Evolutionary conservation across 2,113 vertebrate species (phyloP).

Genomic region (Psilopogon haemacephalus): DNA sequence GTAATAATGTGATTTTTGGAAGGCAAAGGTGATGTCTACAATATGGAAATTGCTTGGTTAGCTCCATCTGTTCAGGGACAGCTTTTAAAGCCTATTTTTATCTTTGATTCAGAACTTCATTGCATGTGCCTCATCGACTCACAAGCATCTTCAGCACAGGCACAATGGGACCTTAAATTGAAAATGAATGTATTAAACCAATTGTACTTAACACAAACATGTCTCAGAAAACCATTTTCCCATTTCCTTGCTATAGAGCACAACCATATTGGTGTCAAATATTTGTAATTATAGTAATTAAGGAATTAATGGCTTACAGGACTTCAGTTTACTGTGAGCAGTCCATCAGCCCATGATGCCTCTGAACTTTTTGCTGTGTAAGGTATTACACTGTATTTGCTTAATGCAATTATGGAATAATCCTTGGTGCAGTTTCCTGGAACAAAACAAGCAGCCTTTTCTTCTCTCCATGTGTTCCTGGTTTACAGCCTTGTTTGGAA

Average conservation of each 20-base stretch:
- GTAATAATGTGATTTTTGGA: neutral
- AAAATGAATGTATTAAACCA: neutral
- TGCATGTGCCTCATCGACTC: neutral
- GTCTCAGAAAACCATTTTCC: neutral
- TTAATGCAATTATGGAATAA: slow-evolving; percentile 2
- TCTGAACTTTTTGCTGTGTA: slow-evolving; percentile 6
- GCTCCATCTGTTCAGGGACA: neutral
- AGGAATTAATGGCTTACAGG: neutral
- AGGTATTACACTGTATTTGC: slow-evolving; percentile 30
- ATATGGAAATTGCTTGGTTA: neutral
- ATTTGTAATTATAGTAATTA: neutral
- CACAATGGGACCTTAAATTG: neutral
- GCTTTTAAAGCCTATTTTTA: neutral
- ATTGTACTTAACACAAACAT: neutral
- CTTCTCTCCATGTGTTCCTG: slow-evolving; percentile 44
- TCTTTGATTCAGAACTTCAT: neutral
- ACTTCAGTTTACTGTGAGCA: neutral
- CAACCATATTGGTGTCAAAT: neutral
- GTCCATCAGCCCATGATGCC: neutral
- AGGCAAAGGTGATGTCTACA: neutral
- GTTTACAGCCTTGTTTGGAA: slow-evolving; percentile 47
- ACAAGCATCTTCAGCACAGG: neutral
- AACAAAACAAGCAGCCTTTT: slow-evolving; percentile 26
- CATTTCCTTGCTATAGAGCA: neutral
- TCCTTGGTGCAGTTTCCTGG: slow-evolving; percentile 30